Conservation (phyloP, 2,113 vertebrate species). For the Urocolius indicus region DNA sequence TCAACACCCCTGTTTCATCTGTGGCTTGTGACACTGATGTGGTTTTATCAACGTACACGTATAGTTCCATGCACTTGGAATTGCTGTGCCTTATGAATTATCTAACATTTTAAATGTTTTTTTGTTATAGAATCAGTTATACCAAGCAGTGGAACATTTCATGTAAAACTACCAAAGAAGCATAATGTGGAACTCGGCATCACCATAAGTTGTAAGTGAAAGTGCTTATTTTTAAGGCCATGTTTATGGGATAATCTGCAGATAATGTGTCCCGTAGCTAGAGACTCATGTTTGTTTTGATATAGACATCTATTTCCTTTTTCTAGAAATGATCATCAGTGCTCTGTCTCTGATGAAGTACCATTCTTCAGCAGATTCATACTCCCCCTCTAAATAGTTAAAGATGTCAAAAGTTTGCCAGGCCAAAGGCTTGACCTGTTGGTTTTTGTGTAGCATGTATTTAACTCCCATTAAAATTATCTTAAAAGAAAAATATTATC, state of each 20-base stretch:
- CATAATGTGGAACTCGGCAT: constrained; percentile 96
- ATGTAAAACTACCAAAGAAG: constrained; percentile 98
- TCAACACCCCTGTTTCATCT: not conserved
- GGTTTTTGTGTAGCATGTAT: not conserved
- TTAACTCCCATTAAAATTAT: not conserved
- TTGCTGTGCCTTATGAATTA: not conserved
- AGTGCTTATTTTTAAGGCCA: constrained; percentile 20
- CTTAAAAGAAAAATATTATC: not conserved
- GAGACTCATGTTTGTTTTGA: not conserved
- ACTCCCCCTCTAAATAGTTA: not conserved
- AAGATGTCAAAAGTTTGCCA: not conserved
- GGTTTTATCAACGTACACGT: not conserved
- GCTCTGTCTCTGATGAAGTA: not conserved
- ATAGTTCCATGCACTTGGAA: not conserved
- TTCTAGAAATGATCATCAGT: not conserved
- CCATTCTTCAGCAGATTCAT: not conserved
- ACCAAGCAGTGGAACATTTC: constrained; percentile 97
- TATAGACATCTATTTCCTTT: not conserved
- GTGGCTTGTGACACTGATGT: not conserved
- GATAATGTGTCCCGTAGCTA: not conserved
- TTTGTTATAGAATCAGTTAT: constrained; percentile 91
- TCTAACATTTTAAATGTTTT: not conserved
- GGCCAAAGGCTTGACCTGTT: not conserved
- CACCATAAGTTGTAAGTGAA: constrained; percentile 95
- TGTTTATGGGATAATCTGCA: not conserved